Evolutionary conservation across 2,888 invertebrate genomes (phyloP).

Genomic region (Apamea monoglypha): DNA sequence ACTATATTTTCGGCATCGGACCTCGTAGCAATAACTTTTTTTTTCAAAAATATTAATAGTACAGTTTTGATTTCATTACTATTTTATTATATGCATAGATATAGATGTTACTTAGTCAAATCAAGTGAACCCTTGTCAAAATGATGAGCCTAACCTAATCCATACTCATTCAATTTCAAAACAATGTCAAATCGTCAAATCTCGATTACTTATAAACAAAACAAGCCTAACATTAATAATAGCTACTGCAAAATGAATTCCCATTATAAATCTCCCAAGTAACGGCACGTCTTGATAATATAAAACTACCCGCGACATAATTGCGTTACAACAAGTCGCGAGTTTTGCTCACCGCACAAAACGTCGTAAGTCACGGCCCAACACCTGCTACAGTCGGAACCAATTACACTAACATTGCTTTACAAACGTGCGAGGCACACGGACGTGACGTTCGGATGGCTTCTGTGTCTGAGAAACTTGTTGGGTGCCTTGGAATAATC

Average conservation of each 20-base stretch:
- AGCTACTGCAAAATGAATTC: neutral
- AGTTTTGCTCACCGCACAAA: constrained; percentile 65
- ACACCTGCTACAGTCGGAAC: constrained; percentile 86
- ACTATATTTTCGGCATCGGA: no score
- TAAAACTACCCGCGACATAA: constrained; percentile 66
- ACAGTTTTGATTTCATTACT: neutral
- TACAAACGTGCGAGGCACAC: constrained; percentile 67
- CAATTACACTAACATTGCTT: constrained; percentile 79
- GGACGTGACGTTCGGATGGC: constrained; percentile 43
- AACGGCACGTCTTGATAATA: constrained; percentile 53
- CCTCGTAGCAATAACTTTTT: no score
- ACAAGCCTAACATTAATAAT: neutral
- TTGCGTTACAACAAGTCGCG: constrained; percentile 61
- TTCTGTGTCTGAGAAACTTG: neutral
- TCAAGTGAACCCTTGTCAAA: no score
- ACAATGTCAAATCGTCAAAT: neutral
- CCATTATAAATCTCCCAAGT: constrained; percentile 27
- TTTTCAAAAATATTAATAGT: neutral
- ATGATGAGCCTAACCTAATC: no score
- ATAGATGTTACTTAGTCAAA: neutral
- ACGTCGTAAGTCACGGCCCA: constrained; percentile 79
- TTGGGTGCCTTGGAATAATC: neutral
- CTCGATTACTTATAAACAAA: neutral
- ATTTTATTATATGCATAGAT: neutral
- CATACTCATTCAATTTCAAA: neutral